Evolutionary conservation across 1,140 invertebrate species (phyloP).

Genomic region (Solen grandis): DNA sequence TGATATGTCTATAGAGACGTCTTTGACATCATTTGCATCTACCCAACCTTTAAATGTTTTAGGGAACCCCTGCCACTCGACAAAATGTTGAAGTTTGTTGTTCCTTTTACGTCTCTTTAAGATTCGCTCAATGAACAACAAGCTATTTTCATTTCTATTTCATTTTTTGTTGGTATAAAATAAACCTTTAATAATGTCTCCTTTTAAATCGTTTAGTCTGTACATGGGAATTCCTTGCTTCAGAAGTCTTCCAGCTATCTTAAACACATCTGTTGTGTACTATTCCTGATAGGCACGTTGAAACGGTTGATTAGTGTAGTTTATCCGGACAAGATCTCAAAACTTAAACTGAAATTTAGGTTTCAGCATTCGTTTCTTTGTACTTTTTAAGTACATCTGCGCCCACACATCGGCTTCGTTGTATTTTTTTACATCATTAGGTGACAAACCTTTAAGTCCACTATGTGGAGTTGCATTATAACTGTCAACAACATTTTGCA

Average conservation of each 20-base stretch:
- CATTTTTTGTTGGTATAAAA: slow-evolving; percentile 27
- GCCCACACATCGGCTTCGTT: slow-evolving; percentile 50
- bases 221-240: slow-evolving; percentile 42
- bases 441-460: slow-evolving; percentile 38
- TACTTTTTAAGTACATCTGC: slow-evolving; percentile 47
- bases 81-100: slow-evolving; percentile 13
- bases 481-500: slow-evolving; percentile 33
- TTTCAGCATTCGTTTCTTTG: no score
- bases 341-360: slow-evolving; percentile 33
- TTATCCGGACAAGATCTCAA: slow-evolving; percentile 44
- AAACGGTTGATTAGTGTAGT: slow-evolving; percentile 29
- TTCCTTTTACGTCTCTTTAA: slow-evolving; percentile 32
- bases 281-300: no score
- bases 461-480: slow-evolving; percentile 54
- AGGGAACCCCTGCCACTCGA: slow-evolving; percentile 24
- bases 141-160: slow-evolving; percentile 29
- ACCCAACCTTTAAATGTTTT: slow-evolving; percentile 28
- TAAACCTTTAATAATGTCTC: slow-evolving; percentile 28
- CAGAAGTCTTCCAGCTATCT: slow-evolving; percentile 18
- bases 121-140: slow-evolving; percentile 30
- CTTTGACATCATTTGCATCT: not conserved
- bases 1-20: not conserved
- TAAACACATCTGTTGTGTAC: slow-evolving; percentile 47
- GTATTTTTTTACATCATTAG: slow-evolving; percentile 53
- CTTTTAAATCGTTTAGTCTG: slow-evolving; percentile 11